Evolutionary conservation across 2,797 vertebrate species (phyloP).

Genomic region (Sarcoramphus papa): DNA sequence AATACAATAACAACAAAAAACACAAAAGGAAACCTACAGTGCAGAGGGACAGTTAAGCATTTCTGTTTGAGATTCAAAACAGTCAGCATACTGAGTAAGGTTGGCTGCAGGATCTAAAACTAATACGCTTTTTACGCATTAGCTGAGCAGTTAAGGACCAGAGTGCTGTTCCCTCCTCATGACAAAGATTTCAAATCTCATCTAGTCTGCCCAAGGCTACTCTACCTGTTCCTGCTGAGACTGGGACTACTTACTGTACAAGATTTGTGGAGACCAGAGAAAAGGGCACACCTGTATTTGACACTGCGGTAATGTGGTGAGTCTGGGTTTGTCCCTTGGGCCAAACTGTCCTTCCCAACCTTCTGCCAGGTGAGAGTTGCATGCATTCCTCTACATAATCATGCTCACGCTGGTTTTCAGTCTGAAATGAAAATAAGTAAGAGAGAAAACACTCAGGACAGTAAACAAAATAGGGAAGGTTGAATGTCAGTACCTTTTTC

Average conservation of each 20-base stretch:
- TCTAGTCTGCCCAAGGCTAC: background rate
- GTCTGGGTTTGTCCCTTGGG: background rate
- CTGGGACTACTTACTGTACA: background rate
- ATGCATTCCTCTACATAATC: background rate
- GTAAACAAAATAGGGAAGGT: background rate
- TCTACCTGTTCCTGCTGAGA: background rate
- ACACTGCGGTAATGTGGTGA: background rate
- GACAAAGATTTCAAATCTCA: background rate
- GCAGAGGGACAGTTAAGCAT: background rate
- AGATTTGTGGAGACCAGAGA: background rate
- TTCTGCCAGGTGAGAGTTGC: background rate
- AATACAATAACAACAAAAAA: background rate
- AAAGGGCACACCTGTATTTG: background rate
- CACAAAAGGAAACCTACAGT: background rate
- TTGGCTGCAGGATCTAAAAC: background rate
- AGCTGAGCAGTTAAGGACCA: constrained; percentile 4
- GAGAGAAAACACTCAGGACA: background rate
- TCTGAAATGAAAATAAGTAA: background rate
- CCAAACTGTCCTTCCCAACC: background rate
- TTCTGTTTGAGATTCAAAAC: background rate
- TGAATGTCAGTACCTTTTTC: background rate
- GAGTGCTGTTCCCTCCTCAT: background rate
- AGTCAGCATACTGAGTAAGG: background rate
- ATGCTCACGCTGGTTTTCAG: background rate
- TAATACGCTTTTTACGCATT: background rate